Evolutionary conservation across 2,888 invertebrate species (phyloP).

Genomic region (Agrochola litura): DNA sequence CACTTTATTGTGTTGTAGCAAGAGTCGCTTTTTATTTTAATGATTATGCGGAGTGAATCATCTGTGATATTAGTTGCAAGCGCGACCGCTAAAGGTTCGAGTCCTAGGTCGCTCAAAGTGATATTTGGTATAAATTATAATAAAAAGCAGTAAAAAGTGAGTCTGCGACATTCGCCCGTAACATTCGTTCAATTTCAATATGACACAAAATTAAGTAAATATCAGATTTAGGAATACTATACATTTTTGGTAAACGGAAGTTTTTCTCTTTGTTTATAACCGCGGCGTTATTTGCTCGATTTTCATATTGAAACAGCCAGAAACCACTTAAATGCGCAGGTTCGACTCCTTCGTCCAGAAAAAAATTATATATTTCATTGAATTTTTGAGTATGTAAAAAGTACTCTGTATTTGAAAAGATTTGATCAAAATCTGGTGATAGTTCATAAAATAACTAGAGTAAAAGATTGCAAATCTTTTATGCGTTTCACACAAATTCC

Average conservation of each 20-base stretch:
- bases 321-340: neutral
- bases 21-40: no score
- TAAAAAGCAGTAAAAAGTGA: neutral
- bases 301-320: neutral
- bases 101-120: neutral
- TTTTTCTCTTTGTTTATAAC: neutral
- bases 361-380: no score
- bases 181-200: slow-evolving; percentile 49
- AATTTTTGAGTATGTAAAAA: no score
- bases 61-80: neutral
- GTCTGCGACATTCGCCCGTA: slow-evolving; percentile 14
- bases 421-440: no score
- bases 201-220: slow-evolving; percentile 10
- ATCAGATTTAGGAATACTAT: slow-evolving; percentile 30
- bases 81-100: slow-evolving; percentile 16
- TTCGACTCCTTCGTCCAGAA: no score
- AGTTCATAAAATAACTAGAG: no score
- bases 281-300: neutral
- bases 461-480: no score
- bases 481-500: no score
- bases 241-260: slow-evolving; percentile 59
- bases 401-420: no score
- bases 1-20: no score
- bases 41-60: no score
- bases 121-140: neutral